phyloP scores from a whole-genome alignment of 2,797 vertebrate species.

The Acridotheres tristis region DNA sequence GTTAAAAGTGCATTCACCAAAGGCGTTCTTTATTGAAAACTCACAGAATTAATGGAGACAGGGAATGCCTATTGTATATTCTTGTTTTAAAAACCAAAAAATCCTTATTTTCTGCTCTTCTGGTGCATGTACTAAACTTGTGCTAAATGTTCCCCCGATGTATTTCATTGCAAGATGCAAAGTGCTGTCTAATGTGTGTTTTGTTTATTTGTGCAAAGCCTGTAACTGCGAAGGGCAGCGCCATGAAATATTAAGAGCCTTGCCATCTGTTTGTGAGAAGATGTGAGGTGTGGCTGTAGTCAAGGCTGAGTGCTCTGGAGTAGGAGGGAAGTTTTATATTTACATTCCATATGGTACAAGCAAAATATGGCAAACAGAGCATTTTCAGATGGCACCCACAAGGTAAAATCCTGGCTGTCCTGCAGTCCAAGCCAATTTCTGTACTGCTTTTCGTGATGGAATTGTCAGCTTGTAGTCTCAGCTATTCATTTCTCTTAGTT shows the following conservation, averaged over 20 bases:
- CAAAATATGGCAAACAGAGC: background rate
- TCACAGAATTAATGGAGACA: background rate
- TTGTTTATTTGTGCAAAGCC: constrained; percentile 35
- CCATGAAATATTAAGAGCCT: constrained; percentile 36
- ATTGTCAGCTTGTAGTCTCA: background rate
- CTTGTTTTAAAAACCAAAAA: background rate
- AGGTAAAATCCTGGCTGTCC: background rate
- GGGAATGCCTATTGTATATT: background rate
- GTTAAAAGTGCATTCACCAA: background rate
- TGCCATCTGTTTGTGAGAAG: constrained; percentile 43
- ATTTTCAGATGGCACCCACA: background rate
- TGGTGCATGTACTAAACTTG: background rate
- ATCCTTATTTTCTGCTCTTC: background rate
- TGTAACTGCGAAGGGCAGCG: constrained; percentile 15
- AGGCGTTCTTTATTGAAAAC: background rate
- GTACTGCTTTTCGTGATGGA: background rate
- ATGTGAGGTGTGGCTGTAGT: constrained; percentile 28
- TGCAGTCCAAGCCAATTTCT: background rate
- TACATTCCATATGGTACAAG: background rate
- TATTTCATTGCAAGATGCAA: background rate
- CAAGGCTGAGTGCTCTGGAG: constrained; percentile 17
- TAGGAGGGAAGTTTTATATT: background rate
- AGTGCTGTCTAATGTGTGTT: background rate
- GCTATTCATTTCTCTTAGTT: background rate
- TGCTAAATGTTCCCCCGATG: background rate